Evolutionary conservation across 2,113 vertebrate species (phyloP), one percentile per base, ranked within the genome.

Genomic region (Scomber japonicus): DNA sequence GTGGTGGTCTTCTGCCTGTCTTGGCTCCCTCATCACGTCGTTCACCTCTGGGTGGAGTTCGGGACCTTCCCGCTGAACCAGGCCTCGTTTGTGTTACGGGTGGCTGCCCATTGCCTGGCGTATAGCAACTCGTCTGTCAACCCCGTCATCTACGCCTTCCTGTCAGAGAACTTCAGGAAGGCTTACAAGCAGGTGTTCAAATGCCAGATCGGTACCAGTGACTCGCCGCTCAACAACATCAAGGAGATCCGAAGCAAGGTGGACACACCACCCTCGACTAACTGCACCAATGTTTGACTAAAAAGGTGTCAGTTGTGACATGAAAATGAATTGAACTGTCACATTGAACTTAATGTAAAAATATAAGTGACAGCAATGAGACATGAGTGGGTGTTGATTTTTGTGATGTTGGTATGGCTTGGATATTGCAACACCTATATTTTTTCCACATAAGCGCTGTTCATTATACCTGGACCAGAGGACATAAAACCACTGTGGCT

Each of bases 91-190:
- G 85, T 97, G 88, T 93, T 99, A 76, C 95, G 97, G 17, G 90
- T 99, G 80, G 91, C 93, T 0, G 97, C 98, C 4, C 98, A 99
- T 90, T 98, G 98, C 90, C 94, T 99, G 94, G 97, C 97, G 0
- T 99, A 99, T 92, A 98, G 98, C 94, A 99, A 99, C 88, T 99
- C 98, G 10, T 99, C 98, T 0, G 96, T 99, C 82, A 99, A 99
- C 80, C 98, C 98, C 0, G 97, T 99, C 89, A 99, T 99, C 87
- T 99, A 99, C 0, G 98, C 96, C 0, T 99, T 99, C 79, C 96
- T 99, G 40, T 99, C 98, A 0, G 98, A 99, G 92, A 99, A 99
- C 92, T 99, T 99, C 93, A 91, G 98, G 81, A 97, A 98, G 86
- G 98, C 98, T 12, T 99, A 99, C 80, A 97, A 96, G 84, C 97